Percentiles rank a stretch among this genome's conserved stretches.
phyloP scores from a whole-genome alignment of 2,888 invertebrate genomes.

The Ormyrus labotus region DNA sequence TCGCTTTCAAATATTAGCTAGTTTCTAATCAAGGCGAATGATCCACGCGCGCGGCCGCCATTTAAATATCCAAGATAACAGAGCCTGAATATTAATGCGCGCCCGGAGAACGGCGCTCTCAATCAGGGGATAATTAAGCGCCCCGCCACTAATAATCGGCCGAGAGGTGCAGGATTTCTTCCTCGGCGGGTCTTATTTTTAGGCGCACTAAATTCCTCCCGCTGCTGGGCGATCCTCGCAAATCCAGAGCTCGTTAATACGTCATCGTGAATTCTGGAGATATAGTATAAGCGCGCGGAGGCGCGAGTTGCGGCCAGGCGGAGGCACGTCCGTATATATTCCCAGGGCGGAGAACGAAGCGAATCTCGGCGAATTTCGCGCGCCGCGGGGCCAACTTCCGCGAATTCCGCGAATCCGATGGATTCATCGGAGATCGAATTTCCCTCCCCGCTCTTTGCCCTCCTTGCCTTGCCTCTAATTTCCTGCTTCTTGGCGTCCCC shows the following conservation, averaged over 20 bases:
- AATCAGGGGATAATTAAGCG: too few relatives aligned
- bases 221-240: conserved; percentile 1
- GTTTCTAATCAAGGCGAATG: too few relatives aligned
- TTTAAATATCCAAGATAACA: too few relatives aligned
- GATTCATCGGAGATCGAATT: conserved; percentile 46
- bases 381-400: conserved; percentile 38
- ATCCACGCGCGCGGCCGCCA: too few relatives aligned
- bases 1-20: too few relatives aligned
- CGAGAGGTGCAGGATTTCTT: too few relatives aligned
- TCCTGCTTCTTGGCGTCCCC: conserved; percentile 7
- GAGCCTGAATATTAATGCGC: too few relatives aligned
- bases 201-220: too few relatives aligned
- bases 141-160: too few relatives aligned
- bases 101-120: too few relatives aligned
- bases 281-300: neutral
- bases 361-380: conserved; percentile 41
- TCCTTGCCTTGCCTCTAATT: conserved; percentile 24
- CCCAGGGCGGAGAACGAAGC: conserved; percentile 2
- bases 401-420: conserved; percentile 41
- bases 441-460: neutral
- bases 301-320: neutral
- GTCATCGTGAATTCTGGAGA: conserved; percentile 38
- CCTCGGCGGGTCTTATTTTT: too few relatives aligned
- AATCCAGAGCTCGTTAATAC: conserved; percentile 42
- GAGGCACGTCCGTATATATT: neutral